phyloP scores from a whole-genome alignment of 2,113 vertebrate genomes.

The Rostratula benghalensis region DNA sequence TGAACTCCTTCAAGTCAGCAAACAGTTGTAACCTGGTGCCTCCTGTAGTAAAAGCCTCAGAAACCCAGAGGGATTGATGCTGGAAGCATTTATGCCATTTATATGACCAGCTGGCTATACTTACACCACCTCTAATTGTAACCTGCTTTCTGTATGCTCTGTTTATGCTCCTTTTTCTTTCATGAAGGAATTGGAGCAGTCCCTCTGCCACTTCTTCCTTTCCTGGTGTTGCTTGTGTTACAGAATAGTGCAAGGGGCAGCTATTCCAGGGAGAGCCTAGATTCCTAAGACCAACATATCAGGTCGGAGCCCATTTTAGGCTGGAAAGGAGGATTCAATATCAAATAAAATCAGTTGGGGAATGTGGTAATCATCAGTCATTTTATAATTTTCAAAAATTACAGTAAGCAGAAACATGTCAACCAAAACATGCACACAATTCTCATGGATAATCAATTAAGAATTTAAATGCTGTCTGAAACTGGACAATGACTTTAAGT shows the following conservation, averaged over 20 bases:
- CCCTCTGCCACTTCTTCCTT: neutral
- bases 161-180: neutral
- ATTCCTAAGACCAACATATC: neutral
- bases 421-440: neutral
- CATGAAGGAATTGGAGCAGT: neutral
- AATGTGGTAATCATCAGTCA: neutral
- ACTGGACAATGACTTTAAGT: neutral
- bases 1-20: neutral
- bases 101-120: neutral
- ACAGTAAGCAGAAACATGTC: neutral
- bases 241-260: neutral
- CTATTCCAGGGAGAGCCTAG: neutral
- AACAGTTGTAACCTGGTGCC: neutral
- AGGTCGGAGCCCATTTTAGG: neutral
- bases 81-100: neutral
- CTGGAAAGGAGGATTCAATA: neutral
- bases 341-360: neutral
- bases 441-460: neutral
- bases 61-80: neutral
- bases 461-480: neutral
- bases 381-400: neutral
- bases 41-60: neutral
- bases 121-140: neutral
- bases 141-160: neutral
- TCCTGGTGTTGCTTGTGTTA: neutral